Evolutionary conservation across 2,797 vertebrate species (phyloP), one percentile per base, ranked within the genome.

Genomic region (Ataeniobius toweri): DNA sequence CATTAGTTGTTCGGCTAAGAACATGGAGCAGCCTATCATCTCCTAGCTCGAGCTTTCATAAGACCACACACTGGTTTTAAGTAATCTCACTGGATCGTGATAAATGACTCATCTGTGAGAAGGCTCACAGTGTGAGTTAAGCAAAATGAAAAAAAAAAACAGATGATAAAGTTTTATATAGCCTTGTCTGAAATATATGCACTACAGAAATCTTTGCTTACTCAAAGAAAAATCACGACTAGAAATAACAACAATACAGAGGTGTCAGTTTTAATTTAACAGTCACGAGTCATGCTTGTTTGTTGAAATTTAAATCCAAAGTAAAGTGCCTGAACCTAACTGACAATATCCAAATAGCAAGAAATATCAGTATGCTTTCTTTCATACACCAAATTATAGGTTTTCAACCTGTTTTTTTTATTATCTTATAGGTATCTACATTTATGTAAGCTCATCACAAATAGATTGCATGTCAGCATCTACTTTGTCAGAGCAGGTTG

Each of bases 31-130:
- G 83, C 73, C 36, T 68, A 65, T 82, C 68, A 63, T 85, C 77
- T 87, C 73, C 65, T 75, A 80, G 77, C 77, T 53, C 31, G 56
- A 85, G 59, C 72, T 76, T 81, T 83, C 50, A 82, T 59, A 80
- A 70, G 86, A 85, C 88, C 71, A 26, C 88, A 91, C 79, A 85
- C 84, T 92, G 89, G 55, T 85, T 88, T 86, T 87, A 87, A 90
- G 82, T 89, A 90, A 91, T 91, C 89, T 83, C 85, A 88, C 82
- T 88, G 74, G 85, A 85, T 90, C 84, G 75, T 67, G 82, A 85
- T 85, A 75, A 84, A 89, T 89, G 89, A 89, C 85, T 86, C 82
- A 86, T 82, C 76, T 74, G 65, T 85, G 75, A 76, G 67, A 63
- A 46, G 18, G 74, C 51, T 69, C 51, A 61, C 13, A 20, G 58